Percentiles rank a stretch among this genome's conserved stretches.
These are phyloP conservation scores for Drymodes brunneopygia DNA, from an alignment of 2,113 vertebrate species.

Conservation along the genomic window DNA sequence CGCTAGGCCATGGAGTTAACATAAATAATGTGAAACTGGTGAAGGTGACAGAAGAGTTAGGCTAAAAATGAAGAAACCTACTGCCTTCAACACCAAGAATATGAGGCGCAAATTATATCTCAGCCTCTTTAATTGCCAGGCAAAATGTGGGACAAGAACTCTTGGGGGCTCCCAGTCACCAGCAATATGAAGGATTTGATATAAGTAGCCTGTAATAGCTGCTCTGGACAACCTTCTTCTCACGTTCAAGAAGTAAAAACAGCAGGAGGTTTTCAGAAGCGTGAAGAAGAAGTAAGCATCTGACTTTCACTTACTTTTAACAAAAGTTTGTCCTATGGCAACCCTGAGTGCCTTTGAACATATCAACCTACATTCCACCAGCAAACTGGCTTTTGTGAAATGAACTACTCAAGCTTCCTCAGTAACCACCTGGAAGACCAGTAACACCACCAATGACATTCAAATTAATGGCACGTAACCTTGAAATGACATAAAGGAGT, in stretches of 20 bases:
- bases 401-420: not conserved
- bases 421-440: not conserved
- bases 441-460: not conserved
- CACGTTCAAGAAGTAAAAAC: slow-evolving; percentile 36
- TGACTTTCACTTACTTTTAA: slow-evolving; percentile 6
- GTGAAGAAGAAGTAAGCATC: slow-evolving; percentile 41
- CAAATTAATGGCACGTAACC: not conserved
- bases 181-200: slow-evolving; percentile 27
- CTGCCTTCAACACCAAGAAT: slow-evolving; percentile 45
- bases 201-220: slow-evolving; percentile 50
- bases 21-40: slow-evolving; percentile 55
- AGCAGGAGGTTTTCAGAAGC: slow-evolving; percentile 42
- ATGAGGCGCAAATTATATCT: slow-evolving; percentile 48
- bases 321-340: not conserved
- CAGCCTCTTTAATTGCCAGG: slow-evolving; percentile 45
- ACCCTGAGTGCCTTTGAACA: slow-evolving; percentile 15
- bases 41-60: slow-evolving; percentile 54
- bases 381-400: not conserved
- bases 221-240: slow-evolving; percentile 45
- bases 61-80: slow-evolving; percentile 61
- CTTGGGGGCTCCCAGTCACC: slow-evolving; percentile 51
- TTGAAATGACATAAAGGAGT: not conserved
- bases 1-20: slow-evolving; percentile 53
- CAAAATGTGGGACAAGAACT: slow-evolving; percentile 61
- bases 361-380: not conserved